Evolutionary conservation across 2,888 invertebrate genomes (phyloP).

Genomic region (Escarpia spicata): DNA sequence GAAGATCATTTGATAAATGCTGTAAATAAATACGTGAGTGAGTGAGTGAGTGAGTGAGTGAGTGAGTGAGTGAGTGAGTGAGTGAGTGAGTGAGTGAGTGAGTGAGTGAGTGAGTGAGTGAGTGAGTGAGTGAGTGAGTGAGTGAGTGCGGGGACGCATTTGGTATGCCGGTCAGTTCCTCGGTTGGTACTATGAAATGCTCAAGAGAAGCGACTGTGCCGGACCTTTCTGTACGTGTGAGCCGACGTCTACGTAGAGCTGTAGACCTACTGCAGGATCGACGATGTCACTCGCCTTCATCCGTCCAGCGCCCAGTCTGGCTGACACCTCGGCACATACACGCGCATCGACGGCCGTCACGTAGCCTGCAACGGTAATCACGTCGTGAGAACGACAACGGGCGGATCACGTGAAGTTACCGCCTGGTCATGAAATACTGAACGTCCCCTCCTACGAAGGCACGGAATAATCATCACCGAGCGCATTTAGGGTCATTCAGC

Average conservation of each 20-base stretch:
- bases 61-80: too few species aligned
- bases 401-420: neutral
- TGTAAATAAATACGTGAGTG: too few species aligned
- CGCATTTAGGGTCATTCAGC: too few species aligned
- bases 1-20: too few species aligned
- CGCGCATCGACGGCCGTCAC: neutral
- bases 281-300: neutral
- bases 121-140: neutral
- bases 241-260: neutral
- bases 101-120: neutral
- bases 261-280: neutral
- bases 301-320: neutral
- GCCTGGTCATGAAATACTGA: neutral
- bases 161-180: neutral
- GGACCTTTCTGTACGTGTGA: neutral
- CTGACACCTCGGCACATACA: neutral
- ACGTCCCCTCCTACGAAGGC: neutral
- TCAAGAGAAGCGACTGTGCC: neutral
- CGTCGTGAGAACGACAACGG: neutral
- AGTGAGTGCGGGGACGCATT: too few species aligned
- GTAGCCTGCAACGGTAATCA: neutral
- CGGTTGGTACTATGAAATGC: neutral
- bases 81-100: neutral
- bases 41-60: too few species aligned
- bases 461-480: too few species aligned